A percentile compares a stretch with the other conserved stretches of the same genome.
Conservation (phyloP, 1,140 invertebrate species). For the Drosophila bocqueti region DNA sequence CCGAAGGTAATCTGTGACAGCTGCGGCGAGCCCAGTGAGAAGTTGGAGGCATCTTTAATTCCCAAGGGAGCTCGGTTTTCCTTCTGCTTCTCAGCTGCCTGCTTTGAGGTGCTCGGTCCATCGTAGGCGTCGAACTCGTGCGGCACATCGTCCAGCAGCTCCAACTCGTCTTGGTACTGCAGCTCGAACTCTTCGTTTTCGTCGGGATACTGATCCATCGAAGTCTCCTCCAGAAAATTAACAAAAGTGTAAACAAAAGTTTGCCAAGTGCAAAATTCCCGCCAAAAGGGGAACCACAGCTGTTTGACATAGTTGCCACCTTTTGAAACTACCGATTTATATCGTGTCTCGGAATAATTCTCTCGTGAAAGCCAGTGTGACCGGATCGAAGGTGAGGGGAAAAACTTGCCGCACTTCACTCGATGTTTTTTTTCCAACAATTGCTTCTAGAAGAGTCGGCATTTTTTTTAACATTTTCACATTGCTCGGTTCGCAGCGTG, state of each 20-base stretch:
- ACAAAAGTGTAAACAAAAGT: constrained; percentile 16
- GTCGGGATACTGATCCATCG: constrained; percentile 89
- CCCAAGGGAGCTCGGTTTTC: constrained; percentile 22
- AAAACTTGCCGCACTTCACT: not conserved
- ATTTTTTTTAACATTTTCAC: constrained; percentile 60
- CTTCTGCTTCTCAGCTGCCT: constrained; percentile 42
- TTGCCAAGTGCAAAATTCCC: constrained; percentile 2
- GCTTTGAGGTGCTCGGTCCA: constrained; percentile 78
- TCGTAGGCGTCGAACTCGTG: constrained; percentile 81
- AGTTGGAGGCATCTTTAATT: constrained; percentile 38
- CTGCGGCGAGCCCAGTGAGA: constrained; percentile 60
- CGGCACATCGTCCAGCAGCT: constrained; percentile 86
- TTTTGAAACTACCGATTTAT: not conserved
- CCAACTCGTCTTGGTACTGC: constrained; percentile 90
- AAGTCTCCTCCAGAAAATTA: not conserved
- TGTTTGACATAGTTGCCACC: constrained; percentile 1
- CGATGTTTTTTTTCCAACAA: constrained; percentile 7
- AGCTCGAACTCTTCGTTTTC: constrained; percentile 92
- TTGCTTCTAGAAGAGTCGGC: constrained; percentile 77
- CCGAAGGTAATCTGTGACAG: constrained; percentile 79
- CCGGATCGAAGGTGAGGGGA: accelerated
- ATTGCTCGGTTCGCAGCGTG: constrained; percentile 43
- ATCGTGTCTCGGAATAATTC: not conserved
- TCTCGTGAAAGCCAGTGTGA: not conserved
- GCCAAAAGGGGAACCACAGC: constrained; percentile 23